Conservation (phyloP, 2,888 invertebrate species). For the Mechanitis mazaeus region DNA sequence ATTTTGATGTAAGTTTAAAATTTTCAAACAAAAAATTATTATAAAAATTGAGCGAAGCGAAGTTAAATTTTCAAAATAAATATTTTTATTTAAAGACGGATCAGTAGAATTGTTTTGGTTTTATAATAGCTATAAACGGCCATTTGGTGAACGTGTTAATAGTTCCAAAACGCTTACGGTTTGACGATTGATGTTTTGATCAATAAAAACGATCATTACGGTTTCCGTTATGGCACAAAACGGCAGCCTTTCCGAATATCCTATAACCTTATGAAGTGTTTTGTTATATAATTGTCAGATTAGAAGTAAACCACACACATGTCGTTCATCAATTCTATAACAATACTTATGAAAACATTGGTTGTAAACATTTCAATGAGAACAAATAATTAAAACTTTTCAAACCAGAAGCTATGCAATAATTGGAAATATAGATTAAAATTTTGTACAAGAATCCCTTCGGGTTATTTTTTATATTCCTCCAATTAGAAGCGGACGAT, state of each 20-base stretch:
- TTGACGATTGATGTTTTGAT: conserved; percentile 22
- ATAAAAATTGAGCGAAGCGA: too few relatives aligned
- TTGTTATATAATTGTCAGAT: conserved; percentile 1
- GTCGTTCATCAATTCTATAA: too few relatives aligned
- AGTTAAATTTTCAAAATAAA: too few relatives aligned
- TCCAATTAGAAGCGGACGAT: conserved; percentile 37
- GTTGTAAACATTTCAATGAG: too few relatives aligned
- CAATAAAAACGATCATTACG: conserved; percentile 24
- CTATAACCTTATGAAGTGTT: conserved; percentile 13
- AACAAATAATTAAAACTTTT: too few relatives aligned
- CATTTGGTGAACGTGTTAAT: conserved; percentile 24
- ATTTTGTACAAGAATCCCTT: conserved; percentile 12
- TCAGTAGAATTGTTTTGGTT: not conserved
- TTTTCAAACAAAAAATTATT: too few relatives aligned
- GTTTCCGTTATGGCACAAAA: conserved; percentile 23
- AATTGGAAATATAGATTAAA: conserved; percentile 15
- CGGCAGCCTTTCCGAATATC: conserved; percentile 15
- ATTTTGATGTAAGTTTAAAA: too few relatives aligned
- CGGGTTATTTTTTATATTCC: conserved; percentile 28
- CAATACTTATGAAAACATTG: too few relatives aligned
- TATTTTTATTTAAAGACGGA: too few relatives aligned
- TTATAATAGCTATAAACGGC: conserved; percentile 13
- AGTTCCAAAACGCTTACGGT: conserved; percentile 12
- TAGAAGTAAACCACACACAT: not conserved
- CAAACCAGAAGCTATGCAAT: too few relatives aligned